Evolutionary conservation across 2,797 vertebrate genomes (phyloP), one percentile per base, ranked within the genome.

Genomic region (Crocodylus rhombifer): DNA sequence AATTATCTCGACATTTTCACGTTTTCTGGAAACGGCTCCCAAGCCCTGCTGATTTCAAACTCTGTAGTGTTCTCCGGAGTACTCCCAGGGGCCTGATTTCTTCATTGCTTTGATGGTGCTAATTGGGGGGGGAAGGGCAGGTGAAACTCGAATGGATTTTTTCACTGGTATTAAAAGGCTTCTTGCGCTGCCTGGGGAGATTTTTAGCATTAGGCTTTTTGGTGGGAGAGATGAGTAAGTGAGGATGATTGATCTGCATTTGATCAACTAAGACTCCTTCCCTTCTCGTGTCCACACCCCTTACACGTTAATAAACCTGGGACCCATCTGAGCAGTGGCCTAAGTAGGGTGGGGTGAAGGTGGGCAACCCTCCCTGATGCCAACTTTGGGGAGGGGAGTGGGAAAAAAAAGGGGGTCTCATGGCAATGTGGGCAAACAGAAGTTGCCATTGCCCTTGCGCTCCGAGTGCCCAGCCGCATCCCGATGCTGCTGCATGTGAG

Each of bases 1-100:
- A 3, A 1, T 15, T 56, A 62, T 80, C 73, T 79, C 7, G 28
- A 9, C 17, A 3, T 16, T 63, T 83, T 74, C 6, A 0, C 7
- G n/a, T 2, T 5, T 0, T 0, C 1, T 20, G 79, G 77, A 71
- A 8, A 23, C 23, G 2, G 18, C 6, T 26, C 65, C 71, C 1
- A 0, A 55, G 82, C 64, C 71, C 61, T 63, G 26, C 83, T 58
- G 25, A 25, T 51, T 73, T 5, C 5, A 25, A 73, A 51, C 25
- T 26, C 26, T 51, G 36, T 73, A 8, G 36, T 26, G 42, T 51
- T 51, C 16, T 36, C 36, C 21, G 15, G 6, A 16, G 13, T 25
- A 14, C 23, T 73, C 23, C 67, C 23, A 42, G 69, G 69, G 28
- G 28, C 17, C 15, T 65, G n/a, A 17, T 65, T 65, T n/a, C 64